phyloP scores from a whole-genome alignment of 1,140 invertebrate species.

The Ruditapes philippinarum region DNA sequence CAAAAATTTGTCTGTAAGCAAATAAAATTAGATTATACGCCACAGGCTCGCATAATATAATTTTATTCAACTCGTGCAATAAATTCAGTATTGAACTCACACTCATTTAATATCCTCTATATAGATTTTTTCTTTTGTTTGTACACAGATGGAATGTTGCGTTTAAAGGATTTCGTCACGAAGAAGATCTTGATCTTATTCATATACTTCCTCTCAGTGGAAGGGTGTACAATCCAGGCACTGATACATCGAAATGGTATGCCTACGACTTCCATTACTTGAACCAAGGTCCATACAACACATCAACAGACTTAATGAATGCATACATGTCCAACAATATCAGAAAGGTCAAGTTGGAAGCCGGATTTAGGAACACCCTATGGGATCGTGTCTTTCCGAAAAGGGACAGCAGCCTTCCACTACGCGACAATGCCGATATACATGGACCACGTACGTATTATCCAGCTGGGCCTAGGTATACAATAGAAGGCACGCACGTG shows the following conservation, averaged over 20 bases:
- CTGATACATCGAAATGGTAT: constrained; percentile 51
- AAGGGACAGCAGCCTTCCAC: constrained; percentile 26
- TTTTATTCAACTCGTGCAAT: too few species aligned
- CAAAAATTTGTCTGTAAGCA: constrained; percentile 22
- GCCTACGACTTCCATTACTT: constrained; percentile 58
- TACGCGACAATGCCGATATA: constrained; percentile 38
- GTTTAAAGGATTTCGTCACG: constrained; percentile 15
- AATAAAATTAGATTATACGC: too few species aligned
- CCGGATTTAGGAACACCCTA: constrained; percentile 24
- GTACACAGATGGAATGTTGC: constrained; percentile 14
- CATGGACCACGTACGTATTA: constrained; percentile 51
- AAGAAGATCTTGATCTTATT: constrained; percentile 45
- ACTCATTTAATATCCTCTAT: too few species aligned
- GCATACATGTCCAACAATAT: constrained; percentile 33
- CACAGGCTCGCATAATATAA: too few species aligned
- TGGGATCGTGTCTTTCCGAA: constrained; percentile 47
- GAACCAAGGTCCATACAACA: constrained; percentile 57
- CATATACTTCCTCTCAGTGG: constrained; percentile 58
- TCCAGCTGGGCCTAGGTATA: constrained; percentile 43
- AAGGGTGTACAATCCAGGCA: constrained; percentile 48
- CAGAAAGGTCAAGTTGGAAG: constrained; percentile 40
- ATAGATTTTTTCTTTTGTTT: too few species aligned
- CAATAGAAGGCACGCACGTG: constrained; percentile 36
- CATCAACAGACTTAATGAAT: not conserved
- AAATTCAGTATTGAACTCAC: too few species aligned